Conservation (phyloP, 2,888 invertebrate genomes). For the Plebejus melissa region DNA sequence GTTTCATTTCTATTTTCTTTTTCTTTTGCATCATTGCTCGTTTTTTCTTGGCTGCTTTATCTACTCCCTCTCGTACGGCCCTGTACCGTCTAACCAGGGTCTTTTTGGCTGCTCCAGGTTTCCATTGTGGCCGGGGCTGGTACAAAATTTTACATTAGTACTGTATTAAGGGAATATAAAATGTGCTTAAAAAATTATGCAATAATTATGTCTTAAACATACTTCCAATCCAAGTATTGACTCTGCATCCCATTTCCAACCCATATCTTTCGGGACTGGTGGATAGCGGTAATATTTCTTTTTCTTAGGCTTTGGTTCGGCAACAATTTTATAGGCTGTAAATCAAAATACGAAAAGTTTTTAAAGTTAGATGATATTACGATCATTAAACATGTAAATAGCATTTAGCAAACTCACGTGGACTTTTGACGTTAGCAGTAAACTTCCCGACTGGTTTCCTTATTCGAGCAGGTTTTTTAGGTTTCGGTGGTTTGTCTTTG, state of each 20-base stretch:
- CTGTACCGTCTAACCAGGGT: conserved; percentile 60
- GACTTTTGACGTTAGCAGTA: conserved; percentile 48
- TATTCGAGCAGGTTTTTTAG: conserved; percentile 43
- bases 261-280: conserved; percentile 64
- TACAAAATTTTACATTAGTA: conserved; percentile 29
- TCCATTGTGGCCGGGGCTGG: conserved; percentile 67
- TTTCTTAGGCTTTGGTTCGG: conserved; percentile 44
- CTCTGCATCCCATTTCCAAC: conserved; percentile 72
- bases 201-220: conserved; percentile 10
- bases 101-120: conserved; percentile 66
- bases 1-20: conserved; percentile 66
- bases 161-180: neutral
- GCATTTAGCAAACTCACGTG: conserved; percentile 43
- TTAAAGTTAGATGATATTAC: neutral
- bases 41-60: conserved; percentile 64
- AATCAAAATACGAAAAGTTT: neutral
- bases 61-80: conserved; percentile 57
- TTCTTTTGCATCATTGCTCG: conserved; percentile 60
- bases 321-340: conserved; percentile 39
- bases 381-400: neutral
- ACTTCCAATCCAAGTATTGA: conserved; percentile 70
- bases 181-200: neutral
- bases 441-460: conserved; percentile 54
- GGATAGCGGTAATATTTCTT: conserved; percentile 51
- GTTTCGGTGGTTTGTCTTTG: conserved; percentile 38